These are phyloP conservation scores for Cataglyphis altisquamis DNA, from an alignment of 2,888 invertebrate species.

Conservation along the genomic window DNA sequence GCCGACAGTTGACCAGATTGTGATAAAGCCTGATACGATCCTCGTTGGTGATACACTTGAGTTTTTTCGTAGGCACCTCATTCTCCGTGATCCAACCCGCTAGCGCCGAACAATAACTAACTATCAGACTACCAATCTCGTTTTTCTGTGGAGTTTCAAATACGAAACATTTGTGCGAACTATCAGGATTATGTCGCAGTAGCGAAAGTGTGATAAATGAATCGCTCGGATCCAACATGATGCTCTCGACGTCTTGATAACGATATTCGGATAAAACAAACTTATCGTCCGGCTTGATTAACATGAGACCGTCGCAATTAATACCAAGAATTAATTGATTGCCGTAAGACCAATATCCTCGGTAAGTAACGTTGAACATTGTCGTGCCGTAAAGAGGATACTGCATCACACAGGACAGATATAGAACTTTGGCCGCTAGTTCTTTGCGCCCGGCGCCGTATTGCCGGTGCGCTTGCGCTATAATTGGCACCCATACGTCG, in stretches of 20 bases:
- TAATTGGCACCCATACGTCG: slow-evolving; percentile 95
- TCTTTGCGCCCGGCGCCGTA: slow-evolving; percentile 97
- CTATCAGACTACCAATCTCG: slow-evolving; percentile 96
- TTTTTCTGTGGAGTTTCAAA: slow-evolving; percentile 96
- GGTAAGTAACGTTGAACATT: slow-evolving; percentile 95
- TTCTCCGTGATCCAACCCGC: slow-evolving; percentile 94
- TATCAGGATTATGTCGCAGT: slow-evolving; percentile 90
- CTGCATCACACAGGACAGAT: slow-evolving; percentile 98
- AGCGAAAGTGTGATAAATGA: slow-evolving; percentile 96
- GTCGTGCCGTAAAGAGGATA: slow-evolving; percentile 97
- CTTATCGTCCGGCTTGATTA: slow-evolving; percentile 97
- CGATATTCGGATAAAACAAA: slow-evolving; percentile 96
- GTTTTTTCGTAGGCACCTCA: slow-evolving; percentile 89
- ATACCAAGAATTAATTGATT: slow-evolving; percentile 91
- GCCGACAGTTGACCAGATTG: slow-evolving; percentile 93
- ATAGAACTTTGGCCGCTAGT: slow-evolving; percentile 96
- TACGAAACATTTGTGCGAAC: slow-evolving; percentile 94
- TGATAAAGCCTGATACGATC: slow-evolving; percentile 95
- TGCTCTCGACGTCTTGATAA: slow-evolving; percentile 96
- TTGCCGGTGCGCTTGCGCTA: slow-evolving; percentile 95
- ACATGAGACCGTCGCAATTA: slow-evolving; percentile 95
- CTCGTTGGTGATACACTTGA: slow-evolving; percentile 93
- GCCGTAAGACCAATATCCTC: slow-evolving; percentile 97
- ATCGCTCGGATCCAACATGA: slow-evolving; percentile 96
- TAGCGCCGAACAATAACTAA: slow-evolving; percentile 95